phyloP scores from a whole-genome alignment of 2,113 vertebrate genomes.

The Seriola quinqueradiata region DNA sequence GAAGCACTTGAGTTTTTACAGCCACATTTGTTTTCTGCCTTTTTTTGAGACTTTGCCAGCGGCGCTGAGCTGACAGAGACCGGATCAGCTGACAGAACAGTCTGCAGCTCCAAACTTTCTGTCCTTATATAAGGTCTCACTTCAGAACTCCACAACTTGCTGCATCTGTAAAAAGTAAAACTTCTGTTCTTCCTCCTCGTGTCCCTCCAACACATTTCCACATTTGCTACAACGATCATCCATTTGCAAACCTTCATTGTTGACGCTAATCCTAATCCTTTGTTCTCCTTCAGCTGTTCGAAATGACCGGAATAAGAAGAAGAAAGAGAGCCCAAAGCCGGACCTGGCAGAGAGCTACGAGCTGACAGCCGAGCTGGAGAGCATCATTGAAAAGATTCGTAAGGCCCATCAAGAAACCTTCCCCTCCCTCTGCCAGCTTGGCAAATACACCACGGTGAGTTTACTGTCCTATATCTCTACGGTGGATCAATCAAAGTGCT shows the following conservation, averaged over 20 bases:
- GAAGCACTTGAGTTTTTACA: conserved; percentile 3
- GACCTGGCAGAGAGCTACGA: conserved; percentile 94
- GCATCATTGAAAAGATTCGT: conserved; percentile 96
- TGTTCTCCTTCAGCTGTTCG: conserved; percentile 89
- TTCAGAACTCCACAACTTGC: conserved; percentile 2
- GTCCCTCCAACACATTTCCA: background rate
- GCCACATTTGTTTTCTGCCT: conserved; percentile 23
- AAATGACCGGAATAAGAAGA: conserved; percentile 98
- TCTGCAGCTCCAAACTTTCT: conserved; percentile 19
- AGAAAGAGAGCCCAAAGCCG: conserved; percentile 93
- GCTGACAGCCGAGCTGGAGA: conserved; percentile 94
- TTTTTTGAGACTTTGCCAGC: conserved; percentile 21
- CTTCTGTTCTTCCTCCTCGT: conserved; percentile 8
- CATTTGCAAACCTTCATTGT: background rate
- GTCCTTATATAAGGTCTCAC: conserved; percentile 18
- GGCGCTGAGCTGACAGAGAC: conserved; percentile 22
- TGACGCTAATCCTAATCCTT: conserved; percentile 45
- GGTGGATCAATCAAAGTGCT: background rate
- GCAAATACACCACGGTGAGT: conserved; percentile 98
- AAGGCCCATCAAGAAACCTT: conserved; percentile 99
- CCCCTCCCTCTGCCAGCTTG: conserved; percentile 97
- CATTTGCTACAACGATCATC: background rate
- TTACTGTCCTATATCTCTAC: background rate
- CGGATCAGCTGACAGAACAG: conserved; percentile 21
- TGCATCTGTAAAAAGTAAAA: conserved; percentile 25